Base-by-base conservation (phyloP, 2,888 invertebrate species). In the Amiota communis region DNA sequence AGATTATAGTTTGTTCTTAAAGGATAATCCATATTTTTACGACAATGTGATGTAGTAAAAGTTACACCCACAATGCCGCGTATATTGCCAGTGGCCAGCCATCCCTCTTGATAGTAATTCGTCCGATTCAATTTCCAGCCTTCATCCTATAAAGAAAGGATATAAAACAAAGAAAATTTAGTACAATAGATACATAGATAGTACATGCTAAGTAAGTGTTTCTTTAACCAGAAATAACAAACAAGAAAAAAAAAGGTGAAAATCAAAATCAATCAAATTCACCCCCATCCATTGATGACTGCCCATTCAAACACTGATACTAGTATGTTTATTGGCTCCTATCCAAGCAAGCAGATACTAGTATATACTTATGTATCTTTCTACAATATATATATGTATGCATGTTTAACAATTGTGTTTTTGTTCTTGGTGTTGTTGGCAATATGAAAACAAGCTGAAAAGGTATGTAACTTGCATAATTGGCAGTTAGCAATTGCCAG, bases 21-120 rank as follows among this genome's bases (percentile, higher is more conserved):
- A 3, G 98, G 98, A 88, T 95, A 92, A 88, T 96, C 96, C 84
- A 95, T 93, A 82, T 95, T 95, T 83, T 95, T 95, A 83, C 95
- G 93, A 91, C 96, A 96, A 90, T 97, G 97, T 77, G 97, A 97
- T 67, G 98, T 96, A 72, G 98, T 98, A 90, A 97, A 98, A 74
- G 98, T 98, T 71, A 98, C 97, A 73, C 98, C 98, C 73, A 98
- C 97, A 81, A 98, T 95, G 59, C 98, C 97, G 83, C 97, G 93
- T 75, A 96, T 94, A 90, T 98, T 98, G 81, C 98, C 98, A 64
- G 97, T 97, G 76, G 98, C 97, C 87, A 98, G 91, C 98, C 98
- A 98, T 68, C 98, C 98, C 90, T 98, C 98, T 91, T 98, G 97
- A 89, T 98, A 98, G 90, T 98, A 98, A 91, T 97, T 97, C 87